Evolutionary conservation across 2,888 invertebrate species (phyloP).

Genomic region (Mesoligia furuncula): DNA sequence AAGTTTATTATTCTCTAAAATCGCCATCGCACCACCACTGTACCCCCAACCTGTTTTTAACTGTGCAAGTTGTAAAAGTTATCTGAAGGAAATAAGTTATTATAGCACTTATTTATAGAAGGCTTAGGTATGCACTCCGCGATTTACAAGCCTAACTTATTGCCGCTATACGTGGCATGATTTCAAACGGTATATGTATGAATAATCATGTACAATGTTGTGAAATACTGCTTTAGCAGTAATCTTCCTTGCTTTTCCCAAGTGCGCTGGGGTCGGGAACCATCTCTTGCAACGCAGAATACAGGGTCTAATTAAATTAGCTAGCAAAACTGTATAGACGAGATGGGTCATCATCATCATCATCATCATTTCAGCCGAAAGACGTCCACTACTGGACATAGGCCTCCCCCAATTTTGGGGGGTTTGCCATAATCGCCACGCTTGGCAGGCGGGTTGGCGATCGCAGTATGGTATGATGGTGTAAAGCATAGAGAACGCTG

Average conservation of each 20-base stretch:
- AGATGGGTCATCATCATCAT: too few species aligned
- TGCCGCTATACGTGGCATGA: constrained; percentile 50
- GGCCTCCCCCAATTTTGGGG: too few species aligned
- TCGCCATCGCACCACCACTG: neutral
- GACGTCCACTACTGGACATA: too few species aligned
- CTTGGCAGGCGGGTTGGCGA: too few species aligned
- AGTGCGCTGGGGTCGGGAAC: neutral
- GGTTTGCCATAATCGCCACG: too few species aligned
- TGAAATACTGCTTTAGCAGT: constrained; percentile 44
- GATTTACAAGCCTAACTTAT: constrained; percentile 57
- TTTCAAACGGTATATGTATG: constrained; percentile 51
- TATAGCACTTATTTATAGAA: constrained; percentile 55
- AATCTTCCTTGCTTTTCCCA: constrained; percentile 16
- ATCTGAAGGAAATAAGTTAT: constrained; percentile 53
- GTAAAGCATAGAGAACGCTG: too few species aligned
- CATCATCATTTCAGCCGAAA: too few species aligned
- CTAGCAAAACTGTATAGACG: too few species aligned
- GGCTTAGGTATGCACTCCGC: constrained; percentile 42
- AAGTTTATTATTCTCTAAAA: too few species aligned
- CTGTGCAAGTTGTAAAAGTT: constrained; percentile 51
- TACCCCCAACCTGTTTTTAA: constrained; percentile 23
- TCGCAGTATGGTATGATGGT: too few species aligned
- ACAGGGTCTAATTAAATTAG: neutral
- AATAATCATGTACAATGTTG: constrained; percentile 41
- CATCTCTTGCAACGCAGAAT: neutral